phyloP scores from a whole-genome alignment of 2,888 invertebrate genomes.

The Epinotia ramella region DNA sequence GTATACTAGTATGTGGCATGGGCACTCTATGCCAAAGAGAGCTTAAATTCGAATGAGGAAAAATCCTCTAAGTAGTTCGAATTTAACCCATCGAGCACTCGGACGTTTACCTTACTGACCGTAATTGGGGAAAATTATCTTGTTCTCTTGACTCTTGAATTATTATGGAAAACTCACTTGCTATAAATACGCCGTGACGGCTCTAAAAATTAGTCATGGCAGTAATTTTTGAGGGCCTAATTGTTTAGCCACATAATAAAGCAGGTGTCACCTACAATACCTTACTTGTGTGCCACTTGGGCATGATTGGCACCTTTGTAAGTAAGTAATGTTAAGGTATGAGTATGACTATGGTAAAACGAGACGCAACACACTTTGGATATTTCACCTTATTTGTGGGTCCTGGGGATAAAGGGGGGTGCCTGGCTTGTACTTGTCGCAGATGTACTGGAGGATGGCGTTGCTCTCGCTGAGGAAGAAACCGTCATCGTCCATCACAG shows the following conservation, averaged over 20 bases:
- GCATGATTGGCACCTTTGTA: too few species aligned
- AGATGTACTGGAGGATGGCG: slow-evolving; percentile 89
- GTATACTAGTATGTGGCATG: too few species aligned
- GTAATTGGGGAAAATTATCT: not conserved
- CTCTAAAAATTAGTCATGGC: not conserved
- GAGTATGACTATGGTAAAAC: too few species aligned
- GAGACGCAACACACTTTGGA: not conserved
- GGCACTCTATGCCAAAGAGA: too few species aligned
- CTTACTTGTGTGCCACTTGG: not conserved
- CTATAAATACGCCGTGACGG: not conserved
- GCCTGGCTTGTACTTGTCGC: slow-evolving; percentile 89
- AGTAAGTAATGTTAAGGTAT: too few species aligned
- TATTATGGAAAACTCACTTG: not conserved
- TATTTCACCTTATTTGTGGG: slow-evolving; percentile 77
- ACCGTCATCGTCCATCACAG: slow-evolving; percentile 91
- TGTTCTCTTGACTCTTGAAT: not conserved
- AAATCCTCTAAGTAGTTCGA: too few species aligned
- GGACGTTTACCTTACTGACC: not conserved
- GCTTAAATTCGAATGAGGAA: too few species aligned
- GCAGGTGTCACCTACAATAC: not conserved
- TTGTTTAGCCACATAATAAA: not conserved
- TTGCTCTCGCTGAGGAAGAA: slow-evolving; percentile 91
- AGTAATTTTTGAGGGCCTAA: too few species aligned
- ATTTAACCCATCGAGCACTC: too few species aligned
- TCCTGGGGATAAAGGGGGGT: slow-evolving; percentile 90